Base-by-base conservation (phyloP, 1,140 invertebrate species). In the Zaprionus nigranus region DNA sequence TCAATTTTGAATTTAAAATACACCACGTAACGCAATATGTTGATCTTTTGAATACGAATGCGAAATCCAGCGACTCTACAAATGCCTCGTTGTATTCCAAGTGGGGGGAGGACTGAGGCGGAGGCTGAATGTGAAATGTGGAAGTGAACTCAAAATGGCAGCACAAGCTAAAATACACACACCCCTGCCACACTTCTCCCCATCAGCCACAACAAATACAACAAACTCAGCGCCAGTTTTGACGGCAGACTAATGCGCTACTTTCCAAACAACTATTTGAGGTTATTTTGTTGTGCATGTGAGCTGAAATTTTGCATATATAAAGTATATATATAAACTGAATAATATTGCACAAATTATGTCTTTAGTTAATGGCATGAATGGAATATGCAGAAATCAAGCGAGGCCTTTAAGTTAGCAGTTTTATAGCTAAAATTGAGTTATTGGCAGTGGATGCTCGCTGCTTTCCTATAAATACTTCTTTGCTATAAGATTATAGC, bases 1-100 rank as follows among this genome's bases (percentile, higher is more conserved):
- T 88, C 85, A 88, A 88, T 88, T 88, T 88, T 85, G 85, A 88
- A 90, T 88, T 88, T 90, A 90, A 88, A 88, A 88, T 90, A 90
- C 85, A 81, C 85, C 85, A 88, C 85, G 85, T 88, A 88, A 88
- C 81, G 85, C 85, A 88, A 88, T 88, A 88, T 90, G 85, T 88
- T 88, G 85, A 88, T 88, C 85, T 88, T 88, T 88, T 88, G 85
- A 88, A 88, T 90, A 88, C 85, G 85, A 88, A 88, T 90, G 85
- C 81, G 85, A 69, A 82, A 87, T 81, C 72, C 79, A 82, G 40
- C 79, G 72, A 71, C 60, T 71, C 67, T 53, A 28, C 60, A 53
- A 60, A 61, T 64, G 36, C 30, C 38, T 36, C 53, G 22, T 49
- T 56, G 20, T 66, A 57, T 62, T 73, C 15, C 12, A 4, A 15